These are phyloP conservation scores for Andinoacara biseriatus DNA, from an alignment of 2,113 vertebrate genomes.

Conservation along the genomic window DNA sequence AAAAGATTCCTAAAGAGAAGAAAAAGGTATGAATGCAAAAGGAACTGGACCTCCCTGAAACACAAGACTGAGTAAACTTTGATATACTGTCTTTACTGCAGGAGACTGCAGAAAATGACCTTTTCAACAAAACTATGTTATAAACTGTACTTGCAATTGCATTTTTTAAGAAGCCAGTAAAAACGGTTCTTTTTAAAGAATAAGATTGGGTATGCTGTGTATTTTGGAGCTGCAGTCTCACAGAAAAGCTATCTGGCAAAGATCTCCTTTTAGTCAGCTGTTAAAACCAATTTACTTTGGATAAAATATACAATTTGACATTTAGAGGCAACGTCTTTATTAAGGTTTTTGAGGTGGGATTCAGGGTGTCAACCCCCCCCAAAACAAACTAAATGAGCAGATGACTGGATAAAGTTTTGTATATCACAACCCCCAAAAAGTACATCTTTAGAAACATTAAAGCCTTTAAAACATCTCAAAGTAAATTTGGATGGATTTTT, in stretches of 20 bases:
- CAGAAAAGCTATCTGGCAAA: conserved; percentile 16
- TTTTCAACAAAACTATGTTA: background rate
- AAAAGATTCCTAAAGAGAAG: background rate
- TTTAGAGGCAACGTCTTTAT: conserved; percentile 25
- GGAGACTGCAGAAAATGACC: background rate
- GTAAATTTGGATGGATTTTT: background rate
- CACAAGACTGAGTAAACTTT: background rate
- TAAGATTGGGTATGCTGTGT: background rate
- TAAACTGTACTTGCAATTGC: background rate
- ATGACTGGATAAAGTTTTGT: conserved; percentile 4
- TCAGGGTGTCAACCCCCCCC: background rate
- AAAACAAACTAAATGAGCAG: background rate
- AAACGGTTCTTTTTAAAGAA: conserved; percentile 8
- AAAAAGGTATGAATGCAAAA: background rate
- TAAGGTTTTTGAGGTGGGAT: background rate
- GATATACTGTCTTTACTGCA: background rate
- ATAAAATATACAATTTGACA: conserved; percentile 32
- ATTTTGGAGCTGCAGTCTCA: conserved; percentile 19
- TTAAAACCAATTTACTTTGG: conserved; percentile 29
- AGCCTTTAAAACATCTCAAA: background rate
- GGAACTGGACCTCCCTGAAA: background rate
- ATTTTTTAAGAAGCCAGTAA: background rate
- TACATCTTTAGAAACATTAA: background rate
- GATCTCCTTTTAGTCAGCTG: conserved; percentile 34
- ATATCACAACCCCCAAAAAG: background rate